Base-by-base conservation (phyloP, 2,797 vertebrate species). In the Geotrypetes seraphini region DNA sequence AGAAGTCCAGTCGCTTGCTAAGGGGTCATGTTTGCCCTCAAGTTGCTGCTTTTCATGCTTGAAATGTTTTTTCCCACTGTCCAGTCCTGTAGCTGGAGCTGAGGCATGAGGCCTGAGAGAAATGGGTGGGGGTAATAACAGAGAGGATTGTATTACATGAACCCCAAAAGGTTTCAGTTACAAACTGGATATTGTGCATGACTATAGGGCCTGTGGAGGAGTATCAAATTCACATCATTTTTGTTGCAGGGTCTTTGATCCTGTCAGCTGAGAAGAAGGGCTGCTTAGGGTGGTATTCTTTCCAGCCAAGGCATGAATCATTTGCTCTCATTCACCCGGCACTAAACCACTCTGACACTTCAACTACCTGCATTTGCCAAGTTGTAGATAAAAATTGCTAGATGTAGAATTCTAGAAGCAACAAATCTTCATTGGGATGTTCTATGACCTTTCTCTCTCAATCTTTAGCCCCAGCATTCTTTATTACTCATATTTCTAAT, bases 31-130 rank as follows among this genome's bases (percentile, higher is more conserved):
- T 54, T 63, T 55, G 54, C 56, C 62, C 62, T 60, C 20, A 39
- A 51, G 46, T 42, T 47, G 64, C 59, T 44, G 49, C 66, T 62
- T 63, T 62, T 66, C 57, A 69, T 64, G 61, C 63, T 50, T 66
- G 70, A 62, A 60, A 62, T 62, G 63, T 66, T 71, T 64, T n/a
- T n/a, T n/a, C 50, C 52, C 53, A 64, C 67, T 66, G 66, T 69
- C 68, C 68, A 3, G 26, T 16, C 41, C 57, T 50, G 58, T 41
- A 29, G 42, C 47, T 48, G 50, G 11, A 10, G 29, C 26, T 40
- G 53, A 53, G 36, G 49, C 37, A 48, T 1, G 7, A 28, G 39
- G 37, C 46, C 39, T 27, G 53, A 50, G 38, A 9, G 8, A 7
- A 43, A 16, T 16, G 9, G 12, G 6, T 7, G 5, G 21, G 58